Percentiles rank a stretch among this genome's conserved stretches.
Evolutionary conservation across 2,797 vertebrate species (phyloP).

Genomic region (Takifugu rubripes): DNA sequence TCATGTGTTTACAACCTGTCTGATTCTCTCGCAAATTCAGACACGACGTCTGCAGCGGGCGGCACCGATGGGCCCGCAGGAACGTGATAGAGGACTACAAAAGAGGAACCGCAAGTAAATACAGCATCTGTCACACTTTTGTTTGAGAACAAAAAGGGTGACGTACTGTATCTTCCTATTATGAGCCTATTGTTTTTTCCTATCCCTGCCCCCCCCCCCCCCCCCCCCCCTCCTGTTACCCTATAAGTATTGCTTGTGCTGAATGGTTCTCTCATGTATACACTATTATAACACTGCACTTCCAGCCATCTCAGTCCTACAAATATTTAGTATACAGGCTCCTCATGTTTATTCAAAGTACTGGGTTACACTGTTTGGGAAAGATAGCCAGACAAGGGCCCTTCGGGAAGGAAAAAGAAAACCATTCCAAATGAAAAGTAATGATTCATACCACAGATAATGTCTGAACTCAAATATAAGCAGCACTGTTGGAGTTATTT

Average conservation of each 20-base stretch:
- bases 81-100: neutral
- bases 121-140: slow-evolving; percentile 11
- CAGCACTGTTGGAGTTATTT: slow-evolving; percentile 62
- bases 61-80: neutral
- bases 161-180: slow-evolving; percentile 26
- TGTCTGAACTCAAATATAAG: slow-evolving; percentile 72
- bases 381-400: slow-evolving; percentile 75
- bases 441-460: slow-evolving; percentile 78
- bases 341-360: slow-evolving; percentile 80
- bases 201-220: slow-evolving; percentile 24
- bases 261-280: slow-evolving; percentile 71
- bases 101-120: slow-evolving; percentile 22
- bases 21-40: neutral
- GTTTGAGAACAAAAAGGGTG: slow-evolving; percentile 26
- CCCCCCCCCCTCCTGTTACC: slow-evolving; percentile 58
- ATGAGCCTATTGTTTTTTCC: slow-evolving; percentile 41
- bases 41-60: neutral
- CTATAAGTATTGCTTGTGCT: slow-evolving; percentile 67
- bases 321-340: slow-evolving; percentile 82
- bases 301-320: slow-evolving; percentile 75
- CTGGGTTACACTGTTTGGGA: slow-evolving; percentile 80
- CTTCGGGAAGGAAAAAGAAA: slow-evolving; percentile 73
- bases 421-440: slow-evolving; percentile 76
- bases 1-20: neutral
- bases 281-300: slow-evolving; percentile 73